phyloP scores from a whole-genome alignment of 2,797 vertebrate species.

The Megaceryle alcyon region DNA sequence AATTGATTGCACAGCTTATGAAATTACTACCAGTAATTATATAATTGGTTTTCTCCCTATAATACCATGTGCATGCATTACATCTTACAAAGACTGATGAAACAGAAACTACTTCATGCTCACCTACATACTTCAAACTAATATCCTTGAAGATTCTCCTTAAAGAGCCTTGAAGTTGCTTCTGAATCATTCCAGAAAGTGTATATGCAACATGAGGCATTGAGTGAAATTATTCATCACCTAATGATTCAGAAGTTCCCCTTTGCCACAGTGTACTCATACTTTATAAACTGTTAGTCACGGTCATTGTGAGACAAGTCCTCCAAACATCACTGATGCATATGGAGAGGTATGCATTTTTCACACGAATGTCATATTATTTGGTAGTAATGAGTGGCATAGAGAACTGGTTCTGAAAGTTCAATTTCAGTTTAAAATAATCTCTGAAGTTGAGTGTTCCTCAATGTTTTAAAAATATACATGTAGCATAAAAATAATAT shows the following conservation, averaged over 20 bases:
- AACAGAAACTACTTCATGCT: neutral
- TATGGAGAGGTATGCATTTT: rapidly evolving
- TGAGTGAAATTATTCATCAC: neutral
- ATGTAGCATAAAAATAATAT: neutral
- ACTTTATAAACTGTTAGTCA: neutral
- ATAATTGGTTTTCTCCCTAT: neutral
- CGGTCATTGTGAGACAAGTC: neutral
- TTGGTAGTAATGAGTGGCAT: neutral
- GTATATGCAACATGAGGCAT: neutral
- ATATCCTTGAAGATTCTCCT: neutral
- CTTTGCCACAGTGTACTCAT: neutral
- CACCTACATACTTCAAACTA: neutral
- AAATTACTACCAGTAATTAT: neutral
- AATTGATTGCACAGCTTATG: neutral
- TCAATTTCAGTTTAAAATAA: neutral
- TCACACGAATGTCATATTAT: neutral
- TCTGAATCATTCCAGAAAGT: neutral
- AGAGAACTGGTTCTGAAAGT: neutral
- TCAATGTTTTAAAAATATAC: neutral
- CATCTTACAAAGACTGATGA: neutral
- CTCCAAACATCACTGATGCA: neutral
- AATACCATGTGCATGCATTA: neutral
- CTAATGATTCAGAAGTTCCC: neutral
- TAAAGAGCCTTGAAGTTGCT: neutral
- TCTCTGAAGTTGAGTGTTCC: neutral